Percentiles rank a stretch among this genome's conserved stretches.
Conservation (phyloP, 2,888 invertebrate genomes). For the Pegoplata infirma region DNA sequence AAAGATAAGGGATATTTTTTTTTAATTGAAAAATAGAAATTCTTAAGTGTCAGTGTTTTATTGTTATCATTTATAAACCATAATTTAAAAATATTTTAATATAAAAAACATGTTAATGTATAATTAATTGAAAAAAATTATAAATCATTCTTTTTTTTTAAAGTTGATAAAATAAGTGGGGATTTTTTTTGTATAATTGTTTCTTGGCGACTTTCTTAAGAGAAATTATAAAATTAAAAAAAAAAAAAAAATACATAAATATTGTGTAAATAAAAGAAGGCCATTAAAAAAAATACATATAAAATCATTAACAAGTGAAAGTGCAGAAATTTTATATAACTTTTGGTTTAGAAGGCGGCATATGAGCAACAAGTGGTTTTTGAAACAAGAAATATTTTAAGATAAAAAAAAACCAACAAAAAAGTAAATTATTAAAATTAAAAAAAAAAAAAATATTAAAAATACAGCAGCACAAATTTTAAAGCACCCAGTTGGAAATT, state of each 20-base stretch:
- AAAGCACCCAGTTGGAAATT: constrained; percentile 2
- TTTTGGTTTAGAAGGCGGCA: constrained; percentile 44
- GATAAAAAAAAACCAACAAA: not conserved
- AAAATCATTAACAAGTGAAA: constrained; percentile 58
- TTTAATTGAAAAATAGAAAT: not conserved
- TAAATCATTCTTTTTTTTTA: not conserved
- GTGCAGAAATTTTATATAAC: constrained; percentile 56
- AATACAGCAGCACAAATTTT: constrained; percentile 1
- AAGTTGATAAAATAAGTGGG: constrained; percentile 2
- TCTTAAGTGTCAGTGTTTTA: not conserved
- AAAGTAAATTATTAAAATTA: not conserved
- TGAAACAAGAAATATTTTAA: constrained; percentile 29
- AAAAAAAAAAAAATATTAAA: constrained; percentile 1
- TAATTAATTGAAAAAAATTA: not conserved
- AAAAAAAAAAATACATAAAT: not conserved
- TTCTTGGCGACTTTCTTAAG: not conserved
- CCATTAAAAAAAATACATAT: not conserved
- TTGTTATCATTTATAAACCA: not conserved
- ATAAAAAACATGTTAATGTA: not conserved
- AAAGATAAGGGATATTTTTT: constrained; percentile 10
- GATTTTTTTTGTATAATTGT: not conserved
- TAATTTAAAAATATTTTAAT: not conserved
- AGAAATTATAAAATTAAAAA: constrained; percentile 38
- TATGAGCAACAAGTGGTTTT: constrained; percentile 18
- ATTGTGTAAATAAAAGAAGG: not conserved